Percentiles rank a stretch among this genome's conserved stretches.
phyloP scores from a whole-genome alignment of 2,797 vertebrate species.

The Parauchenoglanis ngamensis region DNA sequence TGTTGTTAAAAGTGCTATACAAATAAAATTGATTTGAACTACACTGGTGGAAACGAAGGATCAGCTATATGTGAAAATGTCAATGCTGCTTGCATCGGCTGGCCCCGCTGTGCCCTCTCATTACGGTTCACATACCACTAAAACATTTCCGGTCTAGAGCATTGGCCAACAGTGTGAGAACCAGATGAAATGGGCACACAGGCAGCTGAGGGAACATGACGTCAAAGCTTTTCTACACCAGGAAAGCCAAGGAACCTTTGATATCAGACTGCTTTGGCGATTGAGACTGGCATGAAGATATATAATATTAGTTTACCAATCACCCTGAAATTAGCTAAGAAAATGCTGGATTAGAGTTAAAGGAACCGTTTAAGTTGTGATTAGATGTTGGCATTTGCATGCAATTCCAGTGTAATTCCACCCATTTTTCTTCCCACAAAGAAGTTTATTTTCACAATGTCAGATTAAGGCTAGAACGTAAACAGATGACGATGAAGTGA shows the following conservation, averaged over 20 bases:
- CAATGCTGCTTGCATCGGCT: slow-evolving; percentile 67
- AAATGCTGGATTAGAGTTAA: slow-evolving; percentile 48
- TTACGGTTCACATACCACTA: slow-evolving; percentile 78
- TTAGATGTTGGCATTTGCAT: slow-evolving; percentile 60
- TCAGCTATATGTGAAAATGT: slow-evolving; percentile 77
- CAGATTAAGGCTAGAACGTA: slow-evolving; percentile 58
- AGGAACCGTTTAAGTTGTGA: slow-evolving; percentile 56
- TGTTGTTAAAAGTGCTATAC: too few species aligned
- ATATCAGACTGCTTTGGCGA: slow-evolving; percentile 27
- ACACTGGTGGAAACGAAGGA: neutral
- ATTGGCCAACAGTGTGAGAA: slow-evolving; percentile 83
- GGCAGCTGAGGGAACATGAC: slow-evolving; percentile 51
- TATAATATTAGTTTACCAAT: slow-evolving; percentile 48
- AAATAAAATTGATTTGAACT: too few species aligned
- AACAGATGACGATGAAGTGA: slow-evolving; percentile 59
- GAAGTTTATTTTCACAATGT: slow-evolving; percentile 62
- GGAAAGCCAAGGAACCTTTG: slow-evolving; percentile 15
- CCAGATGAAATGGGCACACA: slow-evolving; percentile 72
- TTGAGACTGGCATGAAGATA: slow-evolving; percentile 40
- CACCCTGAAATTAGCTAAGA: slow-evolving; percentile 47
- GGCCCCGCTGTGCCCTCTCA: slow-evolving; percentile 69
- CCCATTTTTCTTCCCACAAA: slow-evolving; percentile 43
- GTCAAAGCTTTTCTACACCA: slow-evolving; percentile 23
- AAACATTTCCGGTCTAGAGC: slow-evolving; percentile 78
- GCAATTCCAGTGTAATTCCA: slow-evolving; percentile 63